Evolutionary conservation across 2,113 vertebrate genomes (phyloP), one percentile per base, ranked within the genome.

Genomic region (Periophthalmus modestus): DNA sequence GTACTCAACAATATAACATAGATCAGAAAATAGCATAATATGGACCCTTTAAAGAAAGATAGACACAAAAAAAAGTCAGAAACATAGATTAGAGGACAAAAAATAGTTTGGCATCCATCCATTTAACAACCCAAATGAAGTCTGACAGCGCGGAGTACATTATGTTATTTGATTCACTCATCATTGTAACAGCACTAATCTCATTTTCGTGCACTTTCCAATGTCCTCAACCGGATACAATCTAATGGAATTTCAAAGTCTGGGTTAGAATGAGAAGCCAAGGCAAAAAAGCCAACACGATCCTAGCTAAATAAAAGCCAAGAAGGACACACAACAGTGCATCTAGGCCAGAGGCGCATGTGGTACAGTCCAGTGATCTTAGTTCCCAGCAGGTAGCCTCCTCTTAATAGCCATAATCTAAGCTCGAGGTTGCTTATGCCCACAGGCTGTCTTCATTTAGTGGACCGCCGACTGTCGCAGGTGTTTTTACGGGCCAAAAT

Each of bases 401-500:
- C 68, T 72, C 82, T 91, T 90, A 80, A 81, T 77, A 74, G 76
- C 76, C 75, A 79, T 80, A 75, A 82, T 85, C 80, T 61, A 65
- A 59, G 71, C 73, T 69, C 57, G 81, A 78, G 71, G 39, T 50
- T 59, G 69, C 81, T 80, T 79, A 72, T 47, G 77, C 69, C 84
- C 62, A 7, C 75, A 84, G 85, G 84, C 87, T 65, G 43, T 72
- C 69, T 74, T 81, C 73, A 55, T 89, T 89, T 82, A 82, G 71
- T 34, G 14, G 77, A 79, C 73, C 82, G 78, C 80, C 82, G 78
- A 85, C 80, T 84, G 79, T 86, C 76, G 18, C 85, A 91, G 85
- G 87, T 89, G 82, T 81, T 79, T 77, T 80, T 71, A 80, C 23
- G 10, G 76, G 74, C 81, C 80, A 87, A 88, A 89, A 67, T 80